These are phyloP conservation scores for Drosophila jambulina DNA, from an alignment of 1,140 invertebrate genomes.

Conservation along the genomic window DNA sequence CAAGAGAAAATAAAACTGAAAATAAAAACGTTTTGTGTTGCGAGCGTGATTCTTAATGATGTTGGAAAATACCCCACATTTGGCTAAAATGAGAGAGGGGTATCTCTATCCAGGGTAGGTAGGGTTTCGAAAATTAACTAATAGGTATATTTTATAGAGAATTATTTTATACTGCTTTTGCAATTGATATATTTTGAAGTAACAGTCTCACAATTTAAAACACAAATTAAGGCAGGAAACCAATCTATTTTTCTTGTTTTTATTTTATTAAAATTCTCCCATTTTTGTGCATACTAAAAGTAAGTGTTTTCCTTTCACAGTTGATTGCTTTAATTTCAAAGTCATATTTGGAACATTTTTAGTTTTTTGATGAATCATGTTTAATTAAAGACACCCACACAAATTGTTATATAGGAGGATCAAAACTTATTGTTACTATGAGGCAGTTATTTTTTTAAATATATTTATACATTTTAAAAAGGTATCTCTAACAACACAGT, in stretches of 20 bases:
- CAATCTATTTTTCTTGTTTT: not conserved
- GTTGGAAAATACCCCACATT: constrained; percentile 25
- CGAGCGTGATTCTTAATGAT: constrained; percentile 37
- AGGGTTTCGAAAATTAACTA: not conserved
- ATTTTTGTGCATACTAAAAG: not conserved
- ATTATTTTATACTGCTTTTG: not conserved
- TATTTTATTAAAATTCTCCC: not conserved
- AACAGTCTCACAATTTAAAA: not conserved
- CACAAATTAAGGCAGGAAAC: too few relatives aligned
- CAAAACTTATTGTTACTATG: not conserved
- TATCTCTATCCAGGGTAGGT: not conserved
- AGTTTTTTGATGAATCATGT: not conserved
- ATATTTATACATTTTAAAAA: too few relatives aligned
- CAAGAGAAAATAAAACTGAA: constrained; percentile 19
- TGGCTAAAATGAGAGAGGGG: not conserved
- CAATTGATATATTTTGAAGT: not conserved
- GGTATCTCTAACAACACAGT: not conserved
- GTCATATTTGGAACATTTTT: not conserved
- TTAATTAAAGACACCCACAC: constrained; percentile 2
- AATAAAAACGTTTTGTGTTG: constrained; percentile 33
- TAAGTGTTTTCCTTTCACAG: constrained; percentile 1
- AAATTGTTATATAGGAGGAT: not conserved
- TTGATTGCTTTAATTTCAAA: constrained; percentile 3
- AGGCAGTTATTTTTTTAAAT: not conserved
- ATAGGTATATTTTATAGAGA: not conserved